Evolutionary conservation across 2,113 vertebrate genomes (phyloP).

Genomic region (Hippocampus zosterae): DNA sequence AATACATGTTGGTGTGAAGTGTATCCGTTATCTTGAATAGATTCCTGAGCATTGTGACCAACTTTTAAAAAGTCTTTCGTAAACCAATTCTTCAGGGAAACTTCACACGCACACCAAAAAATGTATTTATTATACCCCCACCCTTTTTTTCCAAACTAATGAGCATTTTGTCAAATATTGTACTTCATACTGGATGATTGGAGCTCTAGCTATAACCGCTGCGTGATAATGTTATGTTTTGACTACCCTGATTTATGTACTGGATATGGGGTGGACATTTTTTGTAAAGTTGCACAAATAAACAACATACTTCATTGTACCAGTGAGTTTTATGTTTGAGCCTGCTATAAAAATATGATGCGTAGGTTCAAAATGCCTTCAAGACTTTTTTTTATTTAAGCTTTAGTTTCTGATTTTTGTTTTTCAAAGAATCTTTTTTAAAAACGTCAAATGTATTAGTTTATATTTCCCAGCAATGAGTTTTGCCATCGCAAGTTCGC

Average conservation of each 20-base stretch:
- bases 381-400: too few species aligned
- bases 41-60: neutral
- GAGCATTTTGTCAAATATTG: neutral
- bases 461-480: neutral
- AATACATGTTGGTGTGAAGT: neutral
- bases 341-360: neutral
- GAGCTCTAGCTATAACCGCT: neutral
- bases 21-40: neutral
- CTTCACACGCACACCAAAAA: neutral
- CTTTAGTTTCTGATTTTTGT: too few species aligned
- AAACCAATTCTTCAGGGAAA: neutral
- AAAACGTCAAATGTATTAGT: neutral
- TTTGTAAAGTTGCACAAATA: neutral
- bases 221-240: neutral
- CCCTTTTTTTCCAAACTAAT: neutral
- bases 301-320: conserved; percentile 2
- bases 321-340: neutral
- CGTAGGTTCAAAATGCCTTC: neutral
- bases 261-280: neutral
- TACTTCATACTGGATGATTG: neutral
- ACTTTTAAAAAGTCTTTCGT: conserved; percentile 6
- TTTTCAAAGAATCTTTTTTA: neutral
- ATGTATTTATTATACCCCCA: neutral
- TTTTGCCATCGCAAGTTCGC: too few species aligned
- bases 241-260: neutral